Evolutionary conservation across 2,113 vertebrate genomes (phyloP).

Genomic region (Noctilio leporinus): DNA sequence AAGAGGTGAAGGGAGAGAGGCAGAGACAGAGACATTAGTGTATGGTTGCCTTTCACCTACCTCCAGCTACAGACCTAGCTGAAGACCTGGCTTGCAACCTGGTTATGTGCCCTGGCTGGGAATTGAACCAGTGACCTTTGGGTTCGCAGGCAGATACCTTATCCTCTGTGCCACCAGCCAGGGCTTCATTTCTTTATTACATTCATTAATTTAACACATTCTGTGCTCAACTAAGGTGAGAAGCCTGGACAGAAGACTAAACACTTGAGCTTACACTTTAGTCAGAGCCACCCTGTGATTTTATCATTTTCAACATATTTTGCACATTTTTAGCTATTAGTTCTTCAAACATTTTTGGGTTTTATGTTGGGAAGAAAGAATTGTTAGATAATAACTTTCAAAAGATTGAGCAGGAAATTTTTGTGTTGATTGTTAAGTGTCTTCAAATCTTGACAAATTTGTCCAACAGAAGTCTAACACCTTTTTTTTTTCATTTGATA

Average conservation of each 20-base stretch:
- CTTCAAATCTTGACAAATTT: background rate
- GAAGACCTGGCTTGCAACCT: too few relatives aligned
- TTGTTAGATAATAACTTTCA: background rate
- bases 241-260: background rate
- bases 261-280: background rate
- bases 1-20: too few relatives aligned
- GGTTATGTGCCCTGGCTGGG: too few relatives aligned
- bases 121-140: too few relatives aligned
- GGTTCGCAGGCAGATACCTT: too few relatives aligned
- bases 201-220: background rate
- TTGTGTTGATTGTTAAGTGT: background rate
- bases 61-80: too few relatives aligned
- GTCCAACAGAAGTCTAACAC: background rate
- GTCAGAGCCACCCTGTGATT: background rate
- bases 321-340: background rate
- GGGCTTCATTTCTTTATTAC: background rate
- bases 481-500: background rate
- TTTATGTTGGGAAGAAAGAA: background rate
- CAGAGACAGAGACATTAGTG: too few relatives aligned
- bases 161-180: too few relatives aligned
- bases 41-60: too few relatives aligned
- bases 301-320: background rate
- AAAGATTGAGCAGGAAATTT: background rate
- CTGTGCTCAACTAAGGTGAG: background rate
- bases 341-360: conserved; percentile 1